These are phyloP conservation scores for Motacilla alba DNA, from an alignment of 2,113 vertebrate genomes.

Conservation along the genomic window DNA sequence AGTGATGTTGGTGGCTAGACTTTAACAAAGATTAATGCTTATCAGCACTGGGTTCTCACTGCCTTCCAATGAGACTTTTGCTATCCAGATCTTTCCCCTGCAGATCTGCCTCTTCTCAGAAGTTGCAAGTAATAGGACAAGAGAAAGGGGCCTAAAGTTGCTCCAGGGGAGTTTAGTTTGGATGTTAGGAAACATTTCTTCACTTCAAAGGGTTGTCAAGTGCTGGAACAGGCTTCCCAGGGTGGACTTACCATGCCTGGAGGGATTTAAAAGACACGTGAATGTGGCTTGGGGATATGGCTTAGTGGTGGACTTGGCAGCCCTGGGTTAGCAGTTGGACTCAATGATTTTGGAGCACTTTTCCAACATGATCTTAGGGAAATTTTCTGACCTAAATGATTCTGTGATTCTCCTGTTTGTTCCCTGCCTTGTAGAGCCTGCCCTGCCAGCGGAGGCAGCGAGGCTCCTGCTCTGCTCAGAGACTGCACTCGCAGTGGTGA, in stretches of 20 bases:
- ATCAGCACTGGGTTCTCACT: rapidly evolving
- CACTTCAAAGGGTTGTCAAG: neutral
- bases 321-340: neutral
- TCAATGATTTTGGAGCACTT: neutral
- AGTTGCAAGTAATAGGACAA: neutral
- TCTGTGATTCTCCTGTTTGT: neutral
- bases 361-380: neutral
- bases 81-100: neutral
- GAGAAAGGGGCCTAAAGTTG: neutral
- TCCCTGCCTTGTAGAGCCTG: neutral
- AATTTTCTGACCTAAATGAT: neutral
- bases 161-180: neutral
- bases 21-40: neutral
- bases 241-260: neutral
- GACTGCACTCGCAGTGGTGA: rapidly evolving
- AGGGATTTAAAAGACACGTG: neutral
- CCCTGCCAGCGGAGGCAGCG: rapidly evolving
- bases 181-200: neutral
- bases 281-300: neutral
- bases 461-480: neutral
- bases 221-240: neutral
- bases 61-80: neutral
- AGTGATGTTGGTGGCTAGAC: rapidly evolving
- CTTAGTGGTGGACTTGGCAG: neutral
- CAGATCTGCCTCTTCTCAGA: rapidly evolving